phyloP scores from a whole-genome alignment of 2,797 vertebrate species.

The Syndactyla subalaris region DNA sequence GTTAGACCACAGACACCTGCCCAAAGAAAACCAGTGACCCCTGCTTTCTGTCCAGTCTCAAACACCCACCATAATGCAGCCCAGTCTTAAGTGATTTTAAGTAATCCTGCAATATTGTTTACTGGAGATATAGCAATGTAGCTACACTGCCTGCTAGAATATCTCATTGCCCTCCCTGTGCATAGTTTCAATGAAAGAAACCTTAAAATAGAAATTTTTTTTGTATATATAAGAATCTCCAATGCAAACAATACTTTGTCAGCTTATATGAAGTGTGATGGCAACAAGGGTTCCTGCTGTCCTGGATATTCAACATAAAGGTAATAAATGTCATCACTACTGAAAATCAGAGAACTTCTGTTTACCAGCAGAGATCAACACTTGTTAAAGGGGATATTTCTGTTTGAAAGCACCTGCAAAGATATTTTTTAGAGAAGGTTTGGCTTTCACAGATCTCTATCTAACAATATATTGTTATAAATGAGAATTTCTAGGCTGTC shows the following conservation, averaged over 20 bases:
- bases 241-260: not conserved
- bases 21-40: not conserved
- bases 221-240: not conserved
- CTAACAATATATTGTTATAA: not conserved
- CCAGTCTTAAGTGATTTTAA: not conserved
- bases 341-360: constrained; percentile 17
- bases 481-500: not conserved
- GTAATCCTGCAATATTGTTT: not conserved
- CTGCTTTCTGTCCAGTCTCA: not conserved
- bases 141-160: not conserved
- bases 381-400: not conserved
- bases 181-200: not conserved
- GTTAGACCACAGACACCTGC: not conserved
- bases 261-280: not conserved
- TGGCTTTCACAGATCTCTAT: not conserved
- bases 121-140: not conserved
- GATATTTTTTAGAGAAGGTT: not conserved
- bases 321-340: not conserved
- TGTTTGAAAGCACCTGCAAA: not conserved
- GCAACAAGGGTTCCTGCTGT: not conserved
- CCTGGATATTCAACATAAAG: not conserved
- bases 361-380: not conserved
- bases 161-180: not conserved
- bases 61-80: rapidly evolving
- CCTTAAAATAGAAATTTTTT: not conserved